Base-by-base conservation (phyloP, 2,113 vertebrate species). In the Eubucco bourcierii region DNA sequence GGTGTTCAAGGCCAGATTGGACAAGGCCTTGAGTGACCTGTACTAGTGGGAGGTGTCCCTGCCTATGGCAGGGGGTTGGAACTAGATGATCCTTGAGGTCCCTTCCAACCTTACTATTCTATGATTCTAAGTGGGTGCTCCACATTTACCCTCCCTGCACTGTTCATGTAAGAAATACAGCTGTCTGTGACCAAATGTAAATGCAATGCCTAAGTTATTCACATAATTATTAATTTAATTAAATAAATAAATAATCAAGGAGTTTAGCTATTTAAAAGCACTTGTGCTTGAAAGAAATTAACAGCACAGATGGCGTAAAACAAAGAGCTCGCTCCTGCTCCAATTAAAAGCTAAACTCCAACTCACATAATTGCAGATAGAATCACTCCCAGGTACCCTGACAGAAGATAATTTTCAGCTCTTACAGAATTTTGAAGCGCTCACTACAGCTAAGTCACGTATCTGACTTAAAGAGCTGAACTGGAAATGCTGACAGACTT, bases 341-440 rank as follows among this genome's bases (percentile, higher is more conserved):
- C 90, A 93, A 74, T 94, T 92, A 94, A 92, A 90, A 88, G 67
- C 74, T 93, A 59, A 93, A 92, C 89, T 77, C 50, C 79, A 75
- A 92, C 80, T 95, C 88, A 73, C 41, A 21, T 56, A 80, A 94
- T 33, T 74, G 78, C 84, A 90, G 71, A 70, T 1, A 0, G 92
- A 95, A 63, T 95, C 78, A 73, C 84, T 93, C 67, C 67, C 75
- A 95, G 95, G 88, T 96, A 94, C 72, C 33, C 21, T 70, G 90
- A 88, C 81, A 56, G 79, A 93, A 73, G 83, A 81, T 87, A 3
- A 60, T 82, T 92, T 92, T 71, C 75, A 66, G 39, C 56, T 94
- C n/a, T 10, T 44, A 72, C 2, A 46, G 78, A 70, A 82, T 80
- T 88, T 34, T 94, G 67, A 84, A 90, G 84, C 41, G 56, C 41